phyloP scores from a whole-genome alignment of 2,888 invertebrate genomes.

The Leptopilina myrica region DNA sequence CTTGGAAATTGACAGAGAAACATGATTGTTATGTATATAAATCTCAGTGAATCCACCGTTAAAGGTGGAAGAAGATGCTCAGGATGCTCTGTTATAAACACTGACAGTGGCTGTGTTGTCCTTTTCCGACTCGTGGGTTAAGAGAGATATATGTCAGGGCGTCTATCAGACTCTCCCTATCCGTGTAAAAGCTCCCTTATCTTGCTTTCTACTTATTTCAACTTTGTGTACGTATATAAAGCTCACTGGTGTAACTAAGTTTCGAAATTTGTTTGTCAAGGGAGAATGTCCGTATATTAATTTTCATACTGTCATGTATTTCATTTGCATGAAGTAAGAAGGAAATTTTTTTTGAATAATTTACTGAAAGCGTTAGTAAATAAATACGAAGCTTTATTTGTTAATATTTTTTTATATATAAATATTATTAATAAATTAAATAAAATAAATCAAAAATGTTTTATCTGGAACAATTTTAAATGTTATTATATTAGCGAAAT shows the following conservation, averaged over 20 bases:
- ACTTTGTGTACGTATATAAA: background rate
- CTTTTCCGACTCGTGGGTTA: slow-evolving; percentile 17
- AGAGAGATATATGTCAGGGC: slow-evolving; percentile 25
- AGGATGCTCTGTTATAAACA: slow-evolving; percentile 3
- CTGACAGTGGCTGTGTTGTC: background rate
- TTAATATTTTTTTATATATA: too few species aligned
- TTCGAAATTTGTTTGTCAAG: slow-evolving; percentile 21
- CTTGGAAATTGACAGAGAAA: background rate
- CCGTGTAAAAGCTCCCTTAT: slow-evolving; percentile 11
- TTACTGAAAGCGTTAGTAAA: too few species aligned
- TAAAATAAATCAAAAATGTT: too few species aligned
- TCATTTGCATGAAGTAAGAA: background rate
- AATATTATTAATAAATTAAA: too few species aligned
- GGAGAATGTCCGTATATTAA: background rate
- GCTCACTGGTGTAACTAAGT: slow-evolving; percentile 16
- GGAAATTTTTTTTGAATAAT: too few species aligned
- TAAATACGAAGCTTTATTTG: too few species aligned
- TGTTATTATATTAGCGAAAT: too few species aligned
- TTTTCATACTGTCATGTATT: background rate
- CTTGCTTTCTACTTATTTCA: slow-evolving; percentile 19
- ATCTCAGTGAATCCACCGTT: slow-evolving; percentile 6
- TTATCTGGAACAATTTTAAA: too few species aligned
- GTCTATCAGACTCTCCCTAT: background rate
- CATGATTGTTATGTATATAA: slow-evolving; percentile 6
- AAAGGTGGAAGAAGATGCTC: background rate